Evolutionary conservation across 1,140 invertebrate species (phyloP), one percentile per base, ranked within the genome.

Genomic region (Maniola jurtina): DNA sequence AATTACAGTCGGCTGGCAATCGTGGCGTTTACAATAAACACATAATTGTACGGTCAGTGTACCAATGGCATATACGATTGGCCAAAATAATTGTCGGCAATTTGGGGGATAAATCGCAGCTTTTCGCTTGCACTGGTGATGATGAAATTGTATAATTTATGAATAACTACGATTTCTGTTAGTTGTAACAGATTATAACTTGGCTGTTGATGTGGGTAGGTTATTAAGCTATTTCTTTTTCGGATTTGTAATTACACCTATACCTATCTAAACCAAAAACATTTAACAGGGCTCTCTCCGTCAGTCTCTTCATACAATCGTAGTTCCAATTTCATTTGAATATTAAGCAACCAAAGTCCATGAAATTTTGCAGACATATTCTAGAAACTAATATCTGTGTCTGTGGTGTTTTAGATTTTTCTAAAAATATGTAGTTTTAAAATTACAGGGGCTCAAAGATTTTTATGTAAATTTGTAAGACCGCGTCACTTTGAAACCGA

Each of bases 21-120:
- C 81, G 81, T 84, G 78, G 77, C 88, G 86, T 89, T 90, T 90
- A 89, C 86, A 90, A 89, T 90, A 90, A 90, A 90, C 80, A 90
- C 88, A 90, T 89, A 89, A 90, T 90, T 89, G 86, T 83, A 85
- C 74, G 86, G 80, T 83, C 83, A 81, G 87, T 81, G 82, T 83
- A 86, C 86, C 79, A 88, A 88, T 88, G 85, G 88, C 86, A 88
- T 86, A 84, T 90, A 79, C 79, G 81, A 84, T 83, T 88, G 81
- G 77, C 68, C 79, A 65, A 87, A 88, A 88, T 87, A 86, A 87
- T 81, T 79, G 83, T 75, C 73, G 76, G 79, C 76, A 78, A 76
- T 81, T 82, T 83, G 75, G 74, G 61, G 67, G 74, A 85, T 86
- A 85, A 79, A 83, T 85, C 77, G 75, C 68, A 71, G 72, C 75